Evolutionary conservation across 2,888 invertebrate species (phyloP), one percentile per base, ranked within the genome.

Genomic region (Piscicola geometra): DNA sequence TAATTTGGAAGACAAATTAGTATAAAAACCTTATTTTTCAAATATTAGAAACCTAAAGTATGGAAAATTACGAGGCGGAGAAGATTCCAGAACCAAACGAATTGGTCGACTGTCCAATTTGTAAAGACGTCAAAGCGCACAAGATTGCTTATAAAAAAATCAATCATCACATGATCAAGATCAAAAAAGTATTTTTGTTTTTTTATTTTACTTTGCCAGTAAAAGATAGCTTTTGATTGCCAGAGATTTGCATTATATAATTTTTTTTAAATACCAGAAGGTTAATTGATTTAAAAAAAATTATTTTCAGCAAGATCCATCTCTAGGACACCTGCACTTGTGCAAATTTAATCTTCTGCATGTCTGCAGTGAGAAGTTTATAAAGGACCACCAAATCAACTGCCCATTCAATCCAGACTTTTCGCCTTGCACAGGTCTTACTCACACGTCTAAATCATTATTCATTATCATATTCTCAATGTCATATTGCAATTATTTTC

Each of bases 331-430:
- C n/a, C 25, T 56, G 5, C 21, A 25, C 60, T 18, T n/a, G n/a
- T 56, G 60, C n/a, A 56, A 56, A 21, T 56, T 56, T n/a, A 56
- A 56, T n/a, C 21, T 5, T 25, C n/a, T 56, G 5, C 60, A 56
- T 56, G 60, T 56, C 15, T 9, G 9, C 5, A 5, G 3, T 3
- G n/a, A 25, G 60, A 56, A 56, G 5, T 9, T 3, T 25, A 9
- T 56, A 5, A 5, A 56, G n/a, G 60, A 18, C 12, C 60, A 56
- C 25, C n/a, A 56, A 25, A n/a, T 25, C 12, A 18, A 9, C 3
- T 56, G 60, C 60, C n/a, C 21, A 56, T 56, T 56, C 60, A 56
- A 56, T 21, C 60, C 60, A 18, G 60, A 56, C 60, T 56, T 18
- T n/a, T 18, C 9, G 5, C 60, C 25, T 56, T 25, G 3, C 60